Percentiles rank a stretch among this genome's conserved stretches.
These are phyloP conservation scores for Odobenus rosmarus DNA, from an alignment of 2,113 vertebrate species.

Conservation along the genomic window DNA sequence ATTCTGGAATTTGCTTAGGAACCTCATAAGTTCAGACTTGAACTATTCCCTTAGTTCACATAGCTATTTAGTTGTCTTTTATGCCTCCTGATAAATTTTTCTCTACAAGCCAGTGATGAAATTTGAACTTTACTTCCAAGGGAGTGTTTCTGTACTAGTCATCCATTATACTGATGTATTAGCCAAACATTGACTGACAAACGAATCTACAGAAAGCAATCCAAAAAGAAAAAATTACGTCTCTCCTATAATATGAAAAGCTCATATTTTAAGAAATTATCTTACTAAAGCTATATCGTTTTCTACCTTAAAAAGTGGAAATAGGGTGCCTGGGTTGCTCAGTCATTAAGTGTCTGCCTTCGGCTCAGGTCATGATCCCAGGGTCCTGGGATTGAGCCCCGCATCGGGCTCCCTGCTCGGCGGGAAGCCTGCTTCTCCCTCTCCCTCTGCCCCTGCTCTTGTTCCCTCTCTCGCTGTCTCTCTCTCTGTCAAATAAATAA, in stretches of 20 bases:
- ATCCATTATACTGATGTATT: constrained; percentile 68
- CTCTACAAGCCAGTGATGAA: constrained; percentile 75
- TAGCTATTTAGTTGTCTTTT: constrained; percentile 74
- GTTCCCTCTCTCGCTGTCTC: too few relatives aligned
- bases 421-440: too few relatives aligned
- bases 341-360: background rate
- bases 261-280: constrained; percentile 61
- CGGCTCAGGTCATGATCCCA: too few relatives aligned
- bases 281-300: constrained; percentile 39
- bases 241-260: constrained; percentile 52
- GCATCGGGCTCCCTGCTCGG: too few relatives aligned
- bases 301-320: constrained; percentile 47
- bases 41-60: constrained; percentile 75
- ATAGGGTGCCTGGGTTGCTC: background rate
- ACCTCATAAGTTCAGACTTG: constrained; percentile 71
- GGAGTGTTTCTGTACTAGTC: constrained; percentile 61
- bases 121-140: constrained; percentile 79
- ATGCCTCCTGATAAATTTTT: constrained; percentile 80
- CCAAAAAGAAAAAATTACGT: constrained; percentile 64
- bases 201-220: constrained; percentile 66
- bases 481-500: too few relatives aligned
- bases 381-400: too few relatives aligned
- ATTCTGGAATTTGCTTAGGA: constrained; percentile 79
- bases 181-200: constrained; percentile 64
- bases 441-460: too few relatives aligned